Evolutionary conservation across 2,888 invertebrate genomes (phyloP).

Genomic region (Apamea epomidion): DNA sequence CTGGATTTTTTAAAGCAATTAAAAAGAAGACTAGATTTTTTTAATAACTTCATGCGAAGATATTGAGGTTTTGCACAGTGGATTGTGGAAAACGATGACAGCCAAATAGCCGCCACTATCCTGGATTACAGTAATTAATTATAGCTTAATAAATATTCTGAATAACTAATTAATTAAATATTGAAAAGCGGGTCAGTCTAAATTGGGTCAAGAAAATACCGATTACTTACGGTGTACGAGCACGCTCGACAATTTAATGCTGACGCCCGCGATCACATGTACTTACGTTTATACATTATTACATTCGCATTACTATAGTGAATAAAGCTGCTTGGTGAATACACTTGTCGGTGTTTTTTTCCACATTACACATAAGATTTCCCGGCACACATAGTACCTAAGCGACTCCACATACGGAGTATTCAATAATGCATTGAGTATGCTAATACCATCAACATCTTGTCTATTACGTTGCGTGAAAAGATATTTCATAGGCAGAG

Average conservation of each 20-base stretch:
- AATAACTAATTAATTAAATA: not conserved
- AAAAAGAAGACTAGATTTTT: not conserved
- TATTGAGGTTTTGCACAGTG: not conserved
- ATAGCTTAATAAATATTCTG: not conserved
- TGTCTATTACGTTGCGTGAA: not conserved
- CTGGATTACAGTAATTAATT: not conserved
- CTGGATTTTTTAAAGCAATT: not conserved
- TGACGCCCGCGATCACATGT: no score
- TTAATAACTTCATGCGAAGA: not conserved
- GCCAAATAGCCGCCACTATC: not conserved
- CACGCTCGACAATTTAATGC: no score
- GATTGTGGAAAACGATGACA: not conserved
- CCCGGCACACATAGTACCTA: no score
- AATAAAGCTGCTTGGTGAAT: no score
- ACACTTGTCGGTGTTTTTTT: no score
- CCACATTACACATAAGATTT: no score
- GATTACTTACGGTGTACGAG: not conserved
- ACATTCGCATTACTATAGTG: no score
- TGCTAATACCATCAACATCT: not conserved
- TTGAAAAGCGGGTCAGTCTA: not conserved
- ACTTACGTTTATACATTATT: no score
- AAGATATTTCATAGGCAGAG: not conserved
- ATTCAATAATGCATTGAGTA: not conserved
- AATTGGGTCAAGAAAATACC: no score
- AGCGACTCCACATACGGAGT: no score